These are phyloP conservation scores for Drosophila birchii DNA, from an alignment of 2,888 invertebrate genomes.

Conservation along the genomic window DNA sequence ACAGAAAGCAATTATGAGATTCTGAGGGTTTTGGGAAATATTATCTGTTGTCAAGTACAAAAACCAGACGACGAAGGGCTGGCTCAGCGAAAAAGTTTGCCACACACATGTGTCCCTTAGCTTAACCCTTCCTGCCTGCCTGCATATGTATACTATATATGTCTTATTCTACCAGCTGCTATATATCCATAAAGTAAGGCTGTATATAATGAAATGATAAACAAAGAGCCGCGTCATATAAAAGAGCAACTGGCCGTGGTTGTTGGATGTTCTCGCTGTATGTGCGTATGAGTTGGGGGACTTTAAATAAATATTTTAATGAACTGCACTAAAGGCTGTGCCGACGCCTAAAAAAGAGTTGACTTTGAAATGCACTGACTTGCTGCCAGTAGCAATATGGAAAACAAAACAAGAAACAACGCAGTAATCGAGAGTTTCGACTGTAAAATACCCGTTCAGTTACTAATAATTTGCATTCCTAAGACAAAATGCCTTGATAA, in stretches of 20 bases:
- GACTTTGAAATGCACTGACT: slow-evolving; percentile 65
- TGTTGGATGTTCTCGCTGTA: slow-evolving; percentile 1
- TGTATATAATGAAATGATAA: slow-evolving; percentile 64
- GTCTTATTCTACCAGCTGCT: not conserved
- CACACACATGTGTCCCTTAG: slow-evolving; percentile 20
- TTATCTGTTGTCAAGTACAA: slow-evolving; percentile 33
- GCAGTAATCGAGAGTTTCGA: not conserved
- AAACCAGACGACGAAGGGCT: slow-evolving; percentile 14
- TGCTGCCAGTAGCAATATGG: slow-evolving; percentile 26
- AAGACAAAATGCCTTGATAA: too few relatives aligned
- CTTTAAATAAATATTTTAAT: slow-evolving; percentile 69
- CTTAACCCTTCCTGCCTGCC: not conserved
- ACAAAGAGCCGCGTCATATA: slow-evolving; percentile 66
- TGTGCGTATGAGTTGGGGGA: slow-evolving; percentile 11
- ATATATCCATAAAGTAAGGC: slow-evolving; percentile 27
- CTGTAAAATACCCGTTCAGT: not conserved
- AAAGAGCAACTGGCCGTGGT: slow-evolving; percentile 60
- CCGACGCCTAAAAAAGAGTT: slow-evolving; percentile 48
- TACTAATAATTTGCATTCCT: not conserved
- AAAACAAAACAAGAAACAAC: slow-evolving; percentile 10
- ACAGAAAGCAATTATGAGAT: slow-evolving; percentile 37
- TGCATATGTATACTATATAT: slow-evolving; percentile 6
- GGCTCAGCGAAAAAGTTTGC: slow-evolving; percentile 31
- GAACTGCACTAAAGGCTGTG: slow-evolving; percentile 59
- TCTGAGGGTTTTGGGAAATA: slow-evolving; percentile 20